These are phyloP conservation scores for Amiota mariae DNA, from an alignment of 2,888 invertebrate species.

Conservation along the genomic window DNA sequence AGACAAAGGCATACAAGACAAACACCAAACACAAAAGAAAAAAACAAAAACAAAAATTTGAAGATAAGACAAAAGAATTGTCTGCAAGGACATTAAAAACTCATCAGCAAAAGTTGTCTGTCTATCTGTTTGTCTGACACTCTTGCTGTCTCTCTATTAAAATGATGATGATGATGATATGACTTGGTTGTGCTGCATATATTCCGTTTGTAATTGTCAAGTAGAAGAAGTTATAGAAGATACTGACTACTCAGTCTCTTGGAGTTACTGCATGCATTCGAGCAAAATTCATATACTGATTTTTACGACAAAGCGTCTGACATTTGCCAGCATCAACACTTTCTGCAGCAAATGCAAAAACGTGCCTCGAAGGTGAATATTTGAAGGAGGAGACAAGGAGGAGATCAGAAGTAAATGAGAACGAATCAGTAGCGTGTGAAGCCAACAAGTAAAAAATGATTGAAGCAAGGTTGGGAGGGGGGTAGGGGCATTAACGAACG, in stretches of 20 bases:
- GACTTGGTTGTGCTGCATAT: too few relatives aligned
- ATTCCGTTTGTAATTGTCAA: slow-evolving; percentile 19
- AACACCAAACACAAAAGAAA: background rate
- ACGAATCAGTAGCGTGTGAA: background rate
- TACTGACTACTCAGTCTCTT: background rate
- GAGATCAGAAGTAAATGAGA: background rate
- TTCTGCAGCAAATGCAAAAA: background rate
- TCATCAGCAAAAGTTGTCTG: slow-evolving; percentile 45
- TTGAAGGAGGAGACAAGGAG: background rate
- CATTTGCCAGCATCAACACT: slow-evolving; percentile 6
- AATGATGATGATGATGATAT: too few relatives aligned
- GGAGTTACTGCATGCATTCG: too few relatives aligned
- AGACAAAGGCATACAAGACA: background rate
- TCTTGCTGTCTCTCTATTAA: too few relatives aligned
- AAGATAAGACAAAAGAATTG: background rate
- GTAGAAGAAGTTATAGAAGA: background rate
- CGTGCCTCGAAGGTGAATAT: background rate
- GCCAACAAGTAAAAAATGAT: background rate
- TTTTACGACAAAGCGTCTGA: slow-evolving; percentile 2
- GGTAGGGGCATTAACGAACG: slow-evolving; percentile 1
- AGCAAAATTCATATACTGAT: too few relatives aligned
- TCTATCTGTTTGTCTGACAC: too few relatives aligned
- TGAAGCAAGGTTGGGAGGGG: background rate
- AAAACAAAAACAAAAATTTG: too few relatives aligned
- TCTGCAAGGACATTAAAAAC: slow-evolving; percentile 50